phyloP scores from a whole-genome alignment of 2,797 vertebrate species.

The Furcifer pardalis region DNA sequence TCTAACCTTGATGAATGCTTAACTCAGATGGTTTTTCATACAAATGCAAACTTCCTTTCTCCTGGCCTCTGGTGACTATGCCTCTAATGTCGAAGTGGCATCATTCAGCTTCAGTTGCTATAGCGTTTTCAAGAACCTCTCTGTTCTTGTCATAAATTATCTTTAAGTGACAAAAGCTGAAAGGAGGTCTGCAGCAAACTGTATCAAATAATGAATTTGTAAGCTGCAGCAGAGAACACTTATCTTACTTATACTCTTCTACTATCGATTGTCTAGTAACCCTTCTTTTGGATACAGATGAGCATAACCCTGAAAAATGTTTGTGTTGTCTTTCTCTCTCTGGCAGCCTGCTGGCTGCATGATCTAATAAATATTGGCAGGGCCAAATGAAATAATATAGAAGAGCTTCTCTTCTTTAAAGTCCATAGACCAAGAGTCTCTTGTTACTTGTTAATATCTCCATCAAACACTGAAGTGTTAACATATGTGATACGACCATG shows the following conservation, averaged over 20 bases:
- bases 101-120: conserved; percentile 92
- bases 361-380: conserved; percentile 93
- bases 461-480: conserved; percentile 91
- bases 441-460: conserved; percentile 88
- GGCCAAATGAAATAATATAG: conserved; percentile 86
- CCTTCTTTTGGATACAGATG: conserved; percentile 82
- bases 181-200: conserved; percentile 85
- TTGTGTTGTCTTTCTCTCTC: conserved; percentile 82
- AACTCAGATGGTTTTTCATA: conserved; percentile 79
- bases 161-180: conserved; percentile 95
- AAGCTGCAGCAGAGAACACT: conserved; percentile 84
- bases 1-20: conserved; percentile 75
- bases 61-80: conserved; percentile 77
- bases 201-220: conserved; percentile 86
- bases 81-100: conserved; percentile 75
- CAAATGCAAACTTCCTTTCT: conserved; percentile 82
- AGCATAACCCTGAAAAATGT: conserved; percentile 84
- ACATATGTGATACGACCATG: conserved; percentile 89
- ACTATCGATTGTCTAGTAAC: conserved; percentile 79
- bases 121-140: conserved; percentile 98
- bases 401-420: conserved; percentile 87
- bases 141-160: conserved; percentile 99
- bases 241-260: conserved; percentile 86
- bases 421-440: conserved; percentile 88
- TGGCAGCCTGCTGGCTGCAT: conserved; percentile 83